Conservation (phyloP, 2,888 invertebrate genomes). For the Amorpha juglandis region DNA sequence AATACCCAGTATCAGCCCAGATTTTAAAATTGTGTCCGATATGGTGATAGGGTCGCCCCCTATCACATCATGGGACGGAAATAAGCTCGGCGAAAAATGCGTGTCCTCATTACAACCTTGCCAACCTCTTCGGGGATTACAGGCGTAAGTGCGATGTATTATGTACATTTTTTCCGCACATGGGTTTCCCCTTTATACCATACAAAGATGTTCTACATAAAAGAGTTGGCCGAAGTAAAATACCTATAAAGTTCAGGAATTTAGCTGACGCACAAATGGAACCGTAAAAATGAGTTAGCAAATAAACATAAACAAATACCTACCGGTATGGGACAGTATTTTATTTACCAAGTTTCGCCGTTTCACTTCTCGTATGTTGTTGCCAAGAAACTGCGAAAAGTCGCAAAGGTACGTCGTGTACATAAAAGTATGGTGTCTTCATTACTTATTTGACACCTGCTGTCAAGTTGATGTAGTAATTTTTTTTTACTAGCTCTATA, state of each 20-base stretch:
- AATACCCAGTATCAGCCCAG: too few species aligned
- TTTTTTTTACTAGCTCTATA: too few species aligned
- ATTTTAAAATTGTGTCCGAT: too few species aligned
- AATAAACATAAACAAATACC: not conserved
- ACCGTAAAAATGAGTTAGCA: not conserved
- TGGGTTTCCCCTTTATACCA: too few species aligned
- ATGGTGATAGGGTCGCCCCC: too few species aligned
- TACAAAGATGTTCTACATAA: not conserved
- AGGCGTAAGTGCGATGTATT: too few species aligned
- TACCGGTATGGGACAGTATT: not conserved
- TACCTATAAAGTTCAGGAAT: not conserved
- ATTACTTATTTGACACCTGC: constrained; percentile 14
- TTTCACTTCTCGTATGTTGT: constrained; percentile 10
- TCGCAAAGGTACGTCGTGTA: constrained; percentile 22
- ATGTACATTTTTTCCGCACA: too few species aligned
- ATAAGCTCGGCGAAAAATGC: too few species aligned
- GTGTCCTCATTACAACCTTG: too few species aligned
- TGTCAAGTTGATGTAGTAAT: constrained; percentile 2
- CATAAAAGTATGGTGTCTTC: constrained; percentile 18
- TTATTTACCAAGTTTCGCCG: constrained; percentile 20
- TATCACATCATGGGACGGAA: too few species aligned
- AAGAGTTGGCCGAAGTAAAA: not conserved
- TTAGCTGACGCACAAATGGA: not conserved
- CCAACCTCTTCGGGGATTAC: too few species aligned
- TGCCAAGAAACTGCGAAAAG: constrained; percentile 20